A percentile compares a stretch with the other conserved stretches of the same genome.
Evolutionary conservation across 2,888 invertebrate species (phyloP).

Genomic region (Camponotus fellah): DNA sequence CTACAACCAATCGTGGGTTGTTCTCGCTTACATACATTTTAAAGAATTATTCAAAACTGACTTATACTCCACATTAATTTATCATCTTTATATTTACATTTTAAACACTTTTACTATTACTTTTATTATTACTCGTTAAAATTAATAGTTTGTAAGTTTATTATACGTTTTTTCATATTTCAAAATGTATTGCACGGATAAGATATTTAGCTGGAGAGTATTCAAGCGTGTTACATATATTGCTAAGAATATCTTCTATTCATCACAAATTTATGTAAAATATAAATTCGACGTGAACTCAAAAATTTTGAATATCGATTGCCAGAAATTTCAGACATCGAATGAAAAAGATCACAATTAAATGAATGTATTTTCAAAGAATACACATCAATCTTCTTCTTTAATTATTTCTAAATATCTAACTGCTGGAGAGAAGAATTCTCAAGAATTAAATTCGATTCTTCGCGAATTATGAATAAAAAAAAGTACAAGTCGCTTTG

Average conservation of each 20-base stretch:
- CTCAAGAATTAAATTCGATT: neutral
- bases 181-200: neutral
- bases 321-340: neutral
- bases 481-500: neutral
- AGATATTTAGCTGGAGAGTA: neutral
- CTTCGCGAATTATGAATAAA: neutral
- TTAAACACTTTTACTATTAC: neutral
- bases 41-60: neutral
- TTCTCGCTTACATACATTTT: neutral
- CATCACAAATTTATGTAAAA: constrained; percentile 14
- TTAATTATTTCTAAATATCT: neutral
- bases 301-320: neutral
- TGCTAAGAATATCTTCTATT: neutral
- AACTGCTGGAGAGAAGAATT: constrained; percentile 1
- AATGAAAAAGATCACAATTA: neutral
- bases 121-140: constrained; percentile 15
- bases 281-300: neutral
- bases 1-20: neutral
- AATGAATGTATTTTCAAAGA: neutral
- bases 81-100: neutral
- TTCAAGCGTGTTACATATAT: neutral
- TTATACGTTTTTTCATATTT: neutral
- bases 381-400: neutral
- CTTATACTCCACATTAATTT: neutral
- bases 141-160: constrained; percentile 7